These are phyloP conservation scores for Drosophila ercepeae DNA, from an alignment of 1,140 invertebrate genomes.

Conservation along the genomic window DNA sequence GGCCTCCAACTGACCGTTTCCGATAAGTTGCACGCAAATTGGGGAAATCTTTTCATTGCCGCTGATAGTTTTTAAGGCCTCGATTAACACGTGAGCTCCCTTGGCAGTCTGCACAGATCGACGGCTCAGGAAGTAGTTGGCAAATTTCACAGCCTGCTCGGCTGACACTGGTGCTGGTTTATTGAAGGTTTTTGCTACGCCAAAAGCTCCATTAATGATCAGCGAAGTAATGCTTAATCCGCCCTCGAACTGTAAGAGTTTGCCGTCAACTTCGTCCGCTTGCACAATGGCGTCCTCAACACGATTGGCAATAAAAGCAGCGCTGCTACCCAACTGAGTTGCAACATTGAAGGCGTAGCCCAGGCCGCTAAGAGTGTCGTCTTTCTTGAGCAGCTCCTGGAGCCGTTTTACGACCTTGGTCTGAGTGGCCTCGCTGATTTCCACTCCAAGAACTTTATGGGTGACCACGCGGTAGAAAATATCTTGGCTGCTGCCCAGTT, in stretches of 20 bases:
- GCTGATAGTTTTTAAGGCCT: conserved; percentile 87
- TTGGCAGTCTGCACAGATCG: conserved; percentile 94
- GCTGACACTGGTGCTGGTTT: conserved; percentile 89
- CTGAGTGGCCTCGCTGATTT: conserved; percentile 84
- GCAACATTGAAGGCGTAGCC: conserved; percentile 94
- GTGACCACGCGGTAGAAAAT: conserved; percentile 72
- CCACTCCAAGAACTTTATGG: conserved; percentile 64
- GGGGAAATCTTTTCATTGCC: conserved; percentile 84
- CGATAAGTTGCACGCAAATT: conserved; percentile 91
- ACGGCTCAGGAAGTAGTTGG: conserved; percentile 95
- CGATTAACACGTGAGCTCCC: conserved; percentile 91
- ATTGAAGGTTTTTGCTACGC: conserved; percentile 88
- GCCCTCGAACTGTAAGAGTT: conserved; percentile 96
- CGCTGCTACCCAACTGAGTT: conserved; percentile 86
- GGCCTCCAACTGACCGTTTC: conserved; percentile 89
- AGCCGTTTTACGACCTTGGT: conserved; percentile 87
- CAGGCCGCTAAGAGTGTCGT: conserved; percentile 90
- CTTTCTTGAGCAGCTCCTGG: conserved; percentile 89
- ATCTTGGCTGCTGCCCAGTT: conserved; percentile 65
- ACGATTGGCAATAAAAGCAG: conserved; percentile 90
- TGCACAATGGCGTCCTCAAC: conserved; percentile 96
- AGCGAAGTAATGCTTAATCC: conserved; percentile 88
- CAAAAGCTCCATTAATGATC: conserved; percentile 86
- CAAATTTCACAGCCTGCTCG: conserved; percentile 94
- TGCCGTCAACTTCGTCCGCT: conserved; percentile 96